Evolutionary conservation across 53 echinoderm and acorn worm genomes (phyloP), one percentile per base, ranked within the genome.

Genomic region (Crossaster papposus): DNA sequence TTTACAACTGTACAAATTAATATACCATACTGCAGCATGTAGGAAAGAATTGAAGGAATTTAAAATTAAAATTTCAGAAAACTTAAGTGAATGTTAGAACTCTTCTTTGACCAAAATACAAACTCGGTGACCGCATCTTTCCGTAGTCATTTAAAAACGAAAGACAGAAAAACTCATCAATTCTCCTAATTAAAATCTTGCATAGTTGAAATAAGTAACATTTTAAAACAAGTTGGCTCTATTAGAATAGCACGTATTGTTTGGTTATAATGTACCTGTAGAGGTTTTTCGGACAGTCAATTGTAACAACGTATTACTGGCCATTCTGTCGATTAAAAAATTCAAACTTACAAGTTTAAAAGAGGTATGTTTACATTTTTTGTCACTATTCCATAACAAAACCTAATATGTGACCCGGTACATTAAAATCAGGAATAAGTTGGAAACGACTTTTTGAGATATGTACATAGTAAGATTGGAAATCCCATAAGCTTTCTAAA

Each of bases 11-110:
- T 77, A 87, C 87, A 87, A 20, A 20, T 76, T 87, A 87, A 87
- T 62, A 87, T 35, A n/a, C 76, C 76, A 36, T 72, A 84, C 23
- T 84, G 84, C 84, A 84, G 84, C 84, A 84, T 36, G 58, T 65
- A 7, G 12, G 26, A 84, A 70, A 11, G 28, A 28, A 68, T 26
- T 26, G 1, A 68, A 4, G 24, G 26, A 10, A 68, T 26, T 26
- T 26, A 4, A 74, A 74, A 74, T 74, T 34, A 3, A 74, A 1
- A 74, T 74, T 74, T 74, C 75, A 74, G 75, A 31, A 35, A 36
- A 74, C 68, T 68, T 68, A 26, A 1, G 13, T 18, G 28, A 17
- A n/a, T 68, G 26, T 23, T 28, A 3, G 2, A n/a, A 68, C 28
- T 68, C 68, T 68, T n/a, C 28, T 11, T 10, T 20, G 22, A 23